Percentiles rank a stretch among this genome's conserved stretches.
These are phyloP conservation scores for Heliothis peltigera DNA, from an alignment of 2,888 invertebrate genomes.

Conservation along the genomic window DNA sequence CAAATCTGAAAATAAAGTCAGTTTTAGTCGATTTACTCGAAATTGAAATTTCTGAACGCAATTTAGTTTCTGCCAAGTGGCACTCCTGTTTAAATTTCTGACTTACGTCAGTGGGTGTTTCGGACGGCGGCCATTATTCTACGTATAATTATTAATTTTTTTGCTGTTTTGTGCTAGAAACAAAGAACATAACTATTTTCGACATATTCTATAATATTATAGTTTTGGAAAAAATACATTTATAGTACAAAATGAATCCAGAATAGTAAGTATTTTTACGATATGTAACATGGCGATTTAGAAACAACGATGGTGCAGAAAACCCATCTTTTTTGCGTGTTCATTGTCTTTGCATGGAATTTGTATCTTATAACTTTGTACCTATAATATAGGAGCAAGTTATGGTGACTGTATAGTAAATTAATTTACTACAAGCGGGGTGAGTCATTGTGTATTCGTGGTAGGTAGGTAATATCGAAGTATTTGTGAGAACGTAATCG, in stretches of 20 bases:
- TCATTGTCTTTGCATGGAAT: conserved; percentile 75
- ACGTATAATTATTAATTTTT: conserved; percentile 86
- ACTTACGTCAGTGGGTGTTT: conserved; percentile 90
- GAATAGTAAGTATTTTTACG: conserved; percentile 93
- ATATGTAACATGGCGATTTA: conserved; percentile 69
- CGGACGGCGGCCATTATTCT: conserved; percentile 89
- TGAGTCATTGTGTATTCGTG: conserved; percentile 85
- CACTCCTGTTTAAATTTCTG: conserved; percentile 86
- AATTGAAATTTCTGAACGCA: conserved; percentile 73
- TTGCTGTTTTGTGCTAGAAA: conserved; percentile 85
- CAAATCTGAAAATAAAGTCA: neutral
- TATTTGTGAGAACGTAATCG: conserved; percentile 81
- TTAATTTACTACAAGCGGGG: conserved; percentile 66
- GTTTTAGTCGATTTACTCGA: conserved; percentile 48
- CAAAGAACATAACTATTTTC: conserved; percentile 82
- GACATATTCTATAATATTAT: conserved; percentile 73
- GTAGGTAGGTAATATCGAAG: conserved; percentile 76
- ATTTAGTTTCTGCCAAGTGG: conserved; percentile 87
- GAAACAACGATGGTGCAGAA: conserved; percentile 81
- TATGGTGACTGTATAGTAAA: conserved; percentile 38
- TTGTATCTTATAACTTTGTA: conserved; percentile 41
- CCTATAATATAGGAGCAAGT: conserved; percentile 20
- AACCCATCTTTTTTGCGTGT: conserved; percentile 80
- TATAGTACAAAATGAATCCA: conserved; percentile 93
- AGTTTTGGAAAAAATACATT: conserved; percentile 79